Percentiles rank a stretch among this genome's conserved stretches.
Conservation (phyloP, 2,888 invertebrate genomes). For the Callimorpha dominula region DNA sequence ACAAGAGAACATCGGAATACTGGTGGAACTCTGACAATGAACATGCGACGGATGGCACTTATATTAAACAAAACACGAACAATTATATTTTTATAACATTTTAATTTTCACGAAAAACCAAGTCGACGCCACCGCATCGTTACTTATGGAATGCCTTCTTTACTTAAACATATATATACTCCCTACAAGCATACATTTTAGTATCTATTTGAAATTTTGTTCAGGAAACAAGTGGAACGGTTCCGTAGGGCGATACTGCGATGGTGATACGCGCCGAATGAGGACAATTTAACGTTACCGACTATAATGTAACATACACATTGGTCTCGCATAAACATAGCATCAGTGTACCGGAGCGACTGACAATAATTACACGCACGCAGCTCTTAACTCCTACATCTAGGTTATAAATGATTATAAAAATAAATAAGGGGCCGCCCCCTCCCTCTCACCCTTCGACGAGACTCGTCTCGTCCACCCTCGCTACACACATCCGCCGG, state of each 20-base stretch:
- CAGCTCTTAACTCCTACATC: constrained; percentile 75
- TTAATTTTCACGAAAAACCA: constrained; percentile 64
- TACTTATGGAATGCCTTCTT: constrained; percentile 84
- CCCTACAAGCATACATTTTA: constrained; percentile 75
- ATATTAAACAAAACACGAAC: constrained; percentile 69
- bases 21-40: constrained; percentile 42
- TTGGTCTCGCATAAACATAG: constrained; percentile 51
- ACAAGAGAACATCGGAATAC: constrained; percentile 62
- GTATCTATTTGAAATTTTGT: constrained; percentile 73
- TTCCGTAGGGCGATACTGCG: constrained; percentile 51
- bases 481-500: constrained; percentile 55
- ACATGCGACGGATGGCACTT: constrained; percentile 77
- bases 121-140: constrained; percentile 80
- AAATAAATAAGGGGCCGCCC: constrained; percentile 83
- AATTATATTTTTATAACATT: constrained; percentile 62
- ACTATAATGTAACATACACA: constrained; percentile 38
- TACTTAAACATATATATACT: constrained; percentile 82
- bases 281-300: constrained; percentile 31
- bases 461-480: constrained; percentile 49
- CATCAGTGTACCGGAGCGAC: constrained; percentile 59
- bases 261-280: constrained; percentile 5
- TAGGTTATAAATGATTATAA: constrained; percentile 85
- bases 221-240: constrained; percentile 59
- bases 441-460: constrained; percentile 69
- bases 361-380: constrained; percentile 69